Conservation (phyloP, 53 echinoderm and acorn worm genomes). For the Patiria pectinifera region DNA sequence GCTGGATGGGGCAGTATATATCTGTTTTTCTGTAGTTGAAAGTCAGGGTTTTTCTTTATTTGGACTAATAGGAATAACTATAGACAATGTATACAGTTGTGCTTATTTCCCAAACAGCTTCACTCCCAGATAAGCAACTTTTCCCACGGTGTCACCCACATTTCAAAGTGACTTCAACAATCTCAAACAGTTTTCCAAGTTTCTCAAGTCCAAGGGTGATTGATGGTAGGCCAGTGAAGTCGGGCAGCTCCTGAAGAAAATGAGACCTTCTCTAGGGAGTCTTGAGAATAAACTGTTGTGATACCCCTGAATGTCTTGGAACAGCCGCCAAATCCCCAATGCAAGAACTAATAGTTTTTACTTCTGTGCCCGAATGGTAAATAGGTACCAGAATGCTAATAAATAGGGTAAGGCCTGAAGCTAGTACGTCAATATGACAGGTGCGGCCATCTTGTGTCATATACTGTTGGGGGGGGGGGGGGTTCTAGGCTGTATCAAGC, state of each 20-base stretch:
- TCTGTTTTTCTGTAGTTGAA: too few relatives aligned
- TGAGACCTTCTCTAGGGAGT: neutral
- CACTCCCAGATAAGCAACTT: neutral
- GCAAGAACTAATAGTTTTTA: neutral
- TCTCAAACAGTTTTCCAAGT: neutral
- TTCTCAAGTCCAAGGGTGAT: neutral
- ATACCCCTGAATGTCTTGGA: neutral
- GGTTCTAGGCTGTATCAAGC: too few relatives aligned
- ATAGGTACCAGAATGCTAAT: neutral
- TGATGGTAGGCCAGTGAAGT: neutral
- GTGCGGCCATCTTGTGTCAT: neutral
- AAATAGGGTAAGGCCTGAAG: neutral
- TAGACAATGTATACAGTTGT: too few relatives aligned
- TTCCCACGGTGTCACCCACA: neutral
- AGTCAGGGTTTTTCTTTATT: too few relatives aligned
- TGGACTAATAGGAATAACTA: too few relatives aligned
- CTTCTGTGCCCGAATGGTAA: neutral
- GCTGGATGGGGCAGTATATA: too few relatives aligned
- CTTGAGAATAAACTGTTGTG: constrained; percentile 46
- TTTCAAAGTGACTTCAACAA: constrained; percentile 5
- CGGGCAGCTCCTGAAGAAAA: constrained; percentile 4
- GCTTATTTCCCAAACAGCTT: too few relatives aligned
- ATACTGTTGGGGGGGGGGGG: neutral
- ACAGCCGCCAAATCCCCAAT: neutral
- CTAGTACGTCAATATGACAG: neutral